Evolutionary conservation across 2,797 vertebrate species (phyloP).

Genomic region (Oceanodroma leucorhoa): DNA sequence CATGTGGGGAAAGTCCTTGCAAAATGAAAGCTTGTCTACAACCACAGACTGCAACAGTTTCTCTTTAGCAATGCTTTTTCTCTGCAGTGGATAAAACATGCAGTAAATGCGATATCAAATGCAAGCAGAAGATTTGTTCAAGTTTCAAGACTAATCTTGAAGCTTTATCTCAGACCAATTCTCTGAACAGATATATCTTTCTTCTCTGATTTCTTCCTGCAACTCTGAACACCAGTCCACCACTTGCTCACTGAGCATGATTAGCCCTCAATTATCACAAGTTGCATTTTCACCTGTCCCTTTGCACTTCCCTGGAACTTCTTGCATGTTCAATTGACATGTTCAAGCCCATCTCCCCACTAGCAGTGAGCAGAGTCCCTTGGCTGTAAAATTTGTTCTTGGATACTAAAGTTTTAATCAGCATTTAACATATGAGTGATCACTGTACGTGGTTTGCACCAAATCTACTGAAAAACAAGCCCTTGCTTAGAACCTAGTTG

Average conservation of each 20-base stretch:
- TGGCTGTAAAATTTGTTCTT: neutral
- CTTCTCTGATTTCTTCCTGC: neutral
- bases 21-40: neutral
- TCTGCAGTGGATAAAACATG: neutral
- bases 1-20: neutral
- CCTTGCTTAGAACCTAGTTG: neutral
- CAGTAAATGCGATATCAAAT: neutral
- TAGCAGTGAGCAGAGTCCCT: neutral
- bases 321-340: neutral
- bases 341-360: neutral
- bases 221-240: neutral
- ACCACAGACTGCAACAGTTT: neutral
- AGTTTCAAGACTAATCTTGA: neutral
- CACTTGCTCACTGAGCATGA: neutral
- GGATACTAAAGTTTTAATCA: neutral
- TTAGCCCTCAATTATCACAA: neutral
- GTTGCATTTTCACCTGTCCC: neutral
- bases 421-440: neutral
- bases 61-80: neutral
- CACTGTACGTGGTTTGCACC: neutral
- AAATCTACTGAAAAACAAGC: neutral
- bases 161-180: neutral
- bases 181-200: neutral
- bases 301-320: neutral
- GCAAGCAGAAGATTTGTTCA: neutral